Evolutionary conservation across 1,140 invertebrate genomes (phyloP).

Genomic region (Orchesella cincta): DNA sequence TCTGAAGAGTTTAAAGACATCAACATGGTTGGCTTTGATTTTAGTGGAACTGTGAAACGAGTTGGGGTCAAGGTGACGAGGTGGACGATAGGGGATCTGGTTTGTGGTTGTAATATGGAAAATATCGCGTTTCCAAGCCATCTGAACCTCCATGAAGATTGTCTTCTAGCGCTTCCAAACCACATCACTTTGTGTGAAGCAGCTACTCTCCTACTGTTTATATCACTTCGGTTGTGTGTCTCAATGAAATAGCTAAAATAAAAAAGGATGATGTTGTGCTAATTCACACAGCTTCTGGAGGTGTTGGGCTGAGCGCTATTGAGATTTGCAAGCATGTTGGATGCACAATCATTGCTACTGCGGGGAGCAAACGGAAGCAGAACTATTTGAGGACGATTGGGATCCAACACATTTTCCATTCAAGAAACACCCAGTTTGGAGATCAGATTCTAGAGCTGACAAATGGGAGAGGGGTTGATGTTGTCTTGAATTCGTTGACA

Average conservation of each 20-base stretch:
- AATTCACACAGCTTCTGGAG: constrained; percentile 33
- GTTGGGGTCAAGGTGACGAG: background rate
- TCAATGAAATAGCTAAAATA: background rate
- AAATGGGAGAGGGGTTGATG: constrained; percentile 15
- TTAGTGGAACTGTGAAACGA: background rate
- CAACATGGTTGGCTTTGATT: background rate
- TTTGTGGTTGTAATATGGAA: background rate
- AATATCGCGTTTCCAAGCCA: background rate
- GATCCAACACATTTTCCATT: constrained; percentile 14
- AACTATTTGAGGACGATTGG: constrained; percentile 1
- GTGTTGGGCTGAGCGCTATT: constrained; percentile 25
- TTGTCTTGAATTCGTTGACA: constrained; percentile 28
- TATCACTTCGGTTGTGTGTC: background rate
- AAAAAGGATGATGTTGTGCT: background rate
- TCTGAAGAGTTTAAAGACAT: background rate
- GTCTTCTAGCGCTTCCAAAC: background rate
- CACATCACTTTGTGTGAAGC: background rate
- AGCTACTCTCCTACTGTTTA: background rate
- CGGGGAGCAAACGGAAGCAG: constrained; percentile 1
- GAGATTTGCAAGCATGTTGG: constrained; percentile 14
- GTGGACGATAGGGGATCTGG: background rate
- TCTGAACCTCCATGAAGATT: constrained; percentile 3
- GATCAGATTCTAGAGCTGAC: background rate
- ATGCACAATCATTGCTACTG: constrained; percentile 9
- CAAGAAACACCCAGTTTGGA: background rate